phyloP scores from a whole-genome alignment of 2,797 vertebrate genomes.

The Eidolon dupreanum region DNA sequence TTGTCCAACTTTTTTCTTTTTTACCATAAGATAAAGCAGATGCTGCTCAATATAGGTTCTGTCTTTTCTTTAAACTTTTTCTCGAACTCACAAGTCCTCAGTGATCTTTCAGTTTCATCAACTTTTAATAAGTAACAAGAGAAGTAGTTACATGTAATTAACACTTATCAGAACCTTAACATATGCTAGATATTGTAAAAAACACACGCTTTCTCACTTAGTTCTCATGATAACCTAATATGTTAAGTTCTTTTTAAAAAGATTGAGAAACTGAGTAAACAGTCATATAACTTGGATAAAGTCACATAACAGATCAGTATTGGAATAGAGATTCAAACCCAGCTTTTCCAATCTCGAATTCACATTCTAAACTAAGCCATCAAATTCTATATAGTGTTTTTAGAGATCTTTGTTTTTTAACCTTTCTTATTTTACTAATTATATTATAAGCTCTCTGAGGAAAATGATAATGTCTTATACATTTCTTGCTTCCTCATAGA shows the following conservation, averaged over 20 bases:
- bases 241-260: background rate
- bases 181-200: background rate
- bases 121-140: background rate
- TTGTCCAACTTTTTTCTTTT: background rate
- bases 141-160: background rate
- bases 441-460: background rate
- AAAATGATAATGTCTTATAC: background rate
- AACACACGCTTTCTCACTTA: background rate
- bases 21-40: background rate
- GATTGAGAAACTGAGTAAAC: background rate
- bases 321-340: background rate
- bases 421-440: background rate
- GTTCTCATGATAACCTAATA: background rate
- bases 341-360: background rate
- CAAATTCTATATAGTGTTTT: background rate
- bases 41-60: background rate
- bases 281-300: background rate
- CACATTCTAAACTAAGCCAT: background rate
- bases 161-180: background rate
- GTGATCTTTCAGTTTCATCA: background rate
- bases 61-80: background rate
- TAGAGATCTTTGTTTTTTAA: background rate
- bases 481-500: background rate
- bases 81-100: background rate
- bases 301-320: background rate